Percentiles rank a stretch among this genome's conserved stretches.
These are phyloP conservation scores for Holacanthella duospinosa DNA, from an alignment of 2,888 invertebrate genomes.

Conservation along the genomic window DNA sequence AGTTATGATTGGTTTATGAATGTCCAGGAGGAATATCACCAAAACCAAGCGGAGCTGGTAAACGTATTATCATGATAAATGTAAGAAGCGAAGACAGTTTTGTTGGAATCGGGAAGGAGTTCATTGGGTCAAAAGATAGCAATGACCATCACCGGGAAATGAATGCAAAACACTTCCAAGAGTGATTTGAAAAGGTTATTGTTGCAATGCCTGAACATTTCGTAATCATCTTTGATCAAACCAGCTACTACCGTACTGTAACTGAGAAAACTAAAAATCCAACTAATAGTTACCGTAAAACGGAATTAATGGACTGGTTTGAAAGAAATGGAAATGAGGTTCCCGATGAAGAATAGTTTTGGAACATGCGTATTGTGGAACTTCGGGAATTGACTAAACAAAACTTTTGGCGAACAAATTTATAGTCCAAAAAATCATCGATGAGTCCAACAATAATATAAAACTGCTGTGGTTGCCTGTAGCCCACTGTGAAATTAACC, in stretches of 20 bases:
- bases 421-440: not conserved
- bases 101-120: not conserved
- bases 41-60: constrained; percentile 9
- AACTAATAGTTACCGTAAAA: not conserved
- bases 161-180: constrained; percentile 9
- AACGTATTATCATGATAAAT: constrained; percentile 3
- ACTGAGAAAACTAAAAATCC: constrained; percentile 10
- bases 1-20: no score
- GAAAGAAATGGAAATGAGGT: not conserved
- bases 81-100: constrained; percentile 9
- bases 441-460: not conserved
- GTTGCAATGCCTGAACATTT: constrained; percentile 3
- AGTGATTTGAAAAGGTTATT: constrained; percentile 6
- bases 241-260: constrained; percentile 3
- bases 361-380: not conserved
- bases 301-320: constrained; percentile 7
- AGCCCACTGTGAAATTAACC: not conserved
- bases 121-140: not conserved
- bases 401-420: not conserved
- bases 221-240: constrained; percentile 5
- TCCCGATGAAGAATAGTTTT: not conserved
- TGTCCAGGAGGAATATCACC: constrained; percentile 6
- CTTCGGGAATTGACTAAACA: constrained; percentile 1
- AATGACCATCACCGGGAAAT: constrained; percentile 11
- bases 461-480: not conserved